phyloP scores from a whole-genome alignment of 2,797 vertebrate species.

The Todus mexicanus region DNA sequence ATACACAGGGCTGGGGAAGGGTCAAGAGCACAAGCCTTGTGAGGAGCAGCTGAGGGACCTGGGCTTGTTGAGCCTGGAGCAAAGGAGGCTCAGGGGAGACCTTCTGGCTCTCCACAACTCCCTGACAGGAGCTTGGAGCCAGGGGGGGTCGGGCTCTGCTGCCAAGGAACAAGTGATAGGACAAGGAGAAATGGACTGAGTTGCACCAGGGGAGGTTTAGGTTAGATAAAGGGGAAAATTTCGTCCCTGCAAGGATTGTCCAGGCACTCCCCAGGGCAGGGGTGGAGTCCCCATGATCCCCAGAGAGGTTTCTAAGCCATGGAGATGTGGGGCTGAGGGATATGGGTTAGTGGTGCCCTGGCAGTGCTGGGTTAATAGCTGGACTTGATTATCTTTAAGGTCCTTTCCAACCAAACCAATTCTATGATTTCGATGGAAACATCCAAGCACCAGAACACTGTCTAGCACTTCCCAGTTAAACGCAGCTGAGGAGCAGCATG shows the following conservation, averaged over 20 bases:
- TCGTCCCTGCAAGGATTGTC: background rate
- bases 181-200: background rate
- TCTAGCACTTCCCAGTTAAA: background rate
- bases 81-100: background rate
- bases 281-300: background rate
- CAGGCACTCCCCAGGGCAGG: background rate
- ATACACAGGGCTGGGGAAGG: background rate
- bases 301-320: background rate
- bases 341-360: background rate
- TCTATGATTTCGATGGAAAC: background rate
- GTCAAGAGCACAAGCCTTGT: background rate
- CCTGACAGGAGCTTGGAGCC: background rate
- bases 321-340: background rate
- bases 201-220: background rate
- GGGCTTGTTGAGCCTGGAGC: background rate
- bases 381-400: background rate
- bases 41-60: background rate
- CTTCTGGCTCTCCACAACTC: background rate
- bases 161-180: background rate
- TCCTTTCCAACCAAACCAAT: background rate
- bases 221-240: background rate
- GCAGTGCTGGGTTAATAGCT: background rate
- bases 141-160: background rate
- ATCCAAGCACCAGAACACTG: background rate
- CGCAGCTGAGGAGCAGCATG: background rate